These are phyloP conservation scores for Aporophyla nigra DNA, from an alignment of 2,888 invertebrate genomes.

Conservation along the genomic window DNA sequence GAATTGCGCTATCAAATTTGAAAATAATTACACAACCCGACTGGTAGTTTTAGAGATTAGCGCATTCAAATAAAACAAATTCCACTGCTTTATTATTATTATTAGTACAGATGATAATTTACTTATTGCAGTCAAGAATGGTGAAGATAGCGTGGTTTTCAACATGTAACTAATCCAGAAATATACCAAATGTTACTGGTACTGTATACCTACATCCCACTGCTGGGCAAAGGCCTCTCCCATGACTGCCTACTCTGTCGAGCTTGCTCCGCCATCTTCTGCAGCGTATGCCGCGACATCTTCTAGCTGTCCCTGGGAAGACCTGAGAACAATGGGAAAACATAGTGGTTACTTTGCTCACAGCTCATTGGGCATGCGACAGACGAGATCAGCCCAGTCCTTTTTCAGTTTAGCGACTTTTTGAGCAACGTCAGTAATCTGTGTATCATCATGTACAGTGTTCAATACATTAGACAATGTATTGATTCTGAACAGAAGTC, in stretches of 20 bases:
- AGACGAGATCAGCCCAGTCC: not conserved
- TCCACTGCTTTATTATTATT: no score
- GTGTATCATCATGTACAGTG: no score
- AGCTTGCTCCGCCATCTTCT: not conserved
- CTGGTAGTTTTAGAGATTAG: no score
- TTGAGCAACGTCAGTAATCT: not conserved
- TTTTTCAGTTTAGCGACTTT: not conserved
- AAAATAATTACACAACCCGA: no score
- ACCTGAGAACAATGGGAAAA: not conserved
- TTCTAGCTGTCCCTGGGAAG: not conserved
- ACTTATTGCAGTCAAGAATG: no score
- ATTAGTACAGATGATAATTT: no score
- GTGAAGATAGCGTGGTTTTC: not conserved
- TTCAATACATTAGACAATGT: not conserved
- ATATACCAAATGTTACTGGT: not conserved
- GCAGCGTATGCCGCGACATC: no score
- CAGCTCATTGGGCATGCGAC: not conserved
- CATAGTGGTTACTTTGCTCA: not conserved
- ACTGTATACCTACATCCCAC: not conserved
- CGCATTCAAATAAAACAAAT: no score
- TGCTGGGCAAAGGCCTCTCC: no score
- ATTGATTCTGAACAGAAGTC: slow-evolving; percentile 14
- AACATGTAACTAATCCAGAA: not conserved
- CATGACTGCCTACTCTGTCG: not conserved
- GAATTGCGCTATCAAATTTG: no score